Conservation (phyloP, 2,888 invertebrate species). For the Operophtera brumata region DNA sequence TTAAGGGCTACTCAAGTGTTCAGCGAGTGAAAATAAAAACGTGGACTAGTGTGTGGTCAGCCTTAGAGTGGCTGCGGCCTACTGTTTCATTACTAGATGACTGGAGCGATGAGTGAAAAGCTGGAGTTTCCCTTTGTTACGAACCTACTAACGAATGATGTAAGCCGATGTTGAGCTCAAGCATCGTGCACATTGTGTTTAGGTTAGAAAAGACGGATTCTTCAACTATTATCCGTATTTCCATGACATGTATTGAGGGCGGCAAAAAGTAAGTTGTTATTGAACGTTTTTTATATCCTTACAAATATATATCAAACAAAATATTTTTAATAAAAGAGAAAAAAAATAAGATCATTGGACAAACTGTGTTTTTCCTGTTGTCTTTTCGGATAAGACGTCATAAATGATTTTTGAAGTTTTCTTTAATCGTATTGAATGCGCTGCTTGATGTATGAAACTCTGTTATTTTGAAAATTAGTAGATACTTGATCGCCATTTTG, state of each 20-base stretch:
- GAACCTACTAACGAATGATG: conserved; percentile 38
- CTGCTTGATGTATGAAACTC: neutral
- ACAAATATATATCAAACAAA: no score
- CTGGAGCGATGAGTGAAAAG: conserved; percentile 57
- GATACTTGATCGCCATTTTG: no score
- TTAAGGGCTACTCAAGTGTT: conserved; percentile 50
- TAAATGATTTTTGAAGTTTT: no score
- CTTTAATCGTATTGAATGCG: neutral
- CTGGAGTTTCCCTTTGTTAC: conserved; percentile 65
- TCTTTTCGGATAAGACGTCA: no score
- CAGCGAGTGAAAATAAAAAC: conserved; percentile 58
- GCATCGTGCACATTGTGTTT: conserved; percentile 19
- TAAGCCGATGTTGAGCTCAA: conserved; percentile 24
- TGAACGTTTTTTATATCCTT: neutral
- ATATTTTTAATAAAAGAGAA: no score
- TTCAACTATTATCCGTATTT: conserved; percentile 23
- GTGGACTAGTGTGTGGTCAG: conserved; percentile 42
- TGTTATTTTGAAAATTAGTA: neutral
- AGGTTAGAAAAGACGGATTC: conserved; percentile 17
- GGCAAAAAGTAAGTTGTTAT: neutral
- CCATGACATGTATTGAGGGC: conserved; percentile 11
- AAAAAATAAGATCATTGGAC: no score
- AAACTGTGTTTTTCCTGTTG: no score
- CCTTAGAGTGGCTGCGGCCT: conserved; percentile 46
- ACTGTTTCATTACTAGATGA: conserved; percentile 72